Evolutionary conservation across 2,888 invertebrate species (phyloP).

Genomic region (Drosophila barbarae): DNA sequence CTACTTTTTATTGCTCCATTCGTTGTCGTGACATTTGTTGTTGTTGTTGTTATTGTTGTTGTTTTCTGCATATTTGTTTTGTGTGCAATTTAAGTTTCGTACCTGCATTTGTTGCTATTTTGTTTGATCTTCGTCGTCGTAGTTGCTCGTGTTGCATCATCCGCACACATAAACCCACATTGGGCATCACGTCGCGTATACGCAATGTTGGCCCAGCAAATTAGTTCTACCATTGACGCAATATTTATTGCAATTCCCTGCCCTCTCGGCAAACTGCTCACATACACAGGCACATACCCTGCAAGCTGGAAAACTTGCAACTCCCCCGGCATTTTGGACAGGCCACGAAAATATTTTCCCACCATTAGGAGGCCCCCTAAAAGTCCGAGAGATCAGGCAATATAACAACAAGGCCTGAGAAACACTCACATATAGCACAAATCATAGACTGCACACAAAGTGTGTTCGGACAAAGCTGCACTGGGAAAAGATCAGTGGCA

Average conservation of each 20-base stretch:
- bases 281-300: background rate
- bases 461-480: conserved; percentile 49
- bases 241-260: conserved; percentile 15
- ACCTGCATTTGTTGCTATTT: conserved; percentile 26
- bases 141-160: conserved; percentile 24
- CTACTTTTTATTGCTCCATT: conserved; percentile 31
- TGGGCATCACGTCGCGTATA: conserved; percentile 23
- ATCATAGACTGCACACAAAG: conserved; percentile 53
- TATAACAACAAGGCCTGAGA: conserved; percentile 41
- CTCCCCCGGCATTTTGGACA: conserved; percentile 13
- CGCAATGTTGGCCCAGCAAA: conserved; percentile 35
- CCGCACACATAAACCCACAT: conserved; percentile 8
- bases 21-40: conserved; percentile 61
- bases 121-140: conserved; percentile 20
- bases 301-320: background rate
- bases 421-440: conserved; percentile 46
- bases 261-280: background rate
- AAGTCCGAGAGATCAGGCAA: conserved; percentile 34
- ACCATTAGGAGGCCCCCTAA: conserved; percentile 62
- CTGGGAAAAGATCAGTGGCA: background rate
- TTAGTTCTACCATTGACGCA: conserved; percentile 34
- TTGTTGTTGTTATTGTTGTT: conserved; percentile 3
- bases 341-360: conserved; percentile 63
- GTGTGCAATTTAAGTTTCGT: conserved; percentile 27
- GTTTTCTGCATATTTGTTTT: conserved; percentile 28